Conservation (phyloP, 2,888 invertebrate species). For the Drosophila austrosaltans region DNA sequence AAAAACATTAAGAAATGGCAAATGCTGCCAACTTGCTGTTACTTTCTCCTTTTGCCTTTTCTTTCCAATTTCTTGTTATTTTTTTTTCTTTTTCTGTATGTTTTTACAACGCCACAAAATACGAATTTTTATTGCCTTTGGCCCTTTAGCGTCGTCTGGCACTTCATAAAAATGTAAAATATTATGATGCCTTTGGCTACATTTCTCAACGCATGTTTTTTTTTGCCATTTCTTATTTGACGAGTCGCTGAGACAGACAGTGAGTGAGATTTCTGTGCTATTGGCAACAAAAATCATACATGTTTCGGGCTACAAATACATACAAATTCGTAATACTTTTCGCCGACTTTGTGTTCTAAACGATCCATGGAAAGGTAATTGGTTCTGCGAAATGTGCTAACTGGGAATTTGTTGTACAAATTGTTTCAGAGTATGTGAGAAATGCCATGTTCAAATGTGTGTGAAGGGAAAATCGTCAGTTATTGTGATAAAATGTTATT, state of each 20-base stretch:
- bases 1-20: slow-evolving; percentile 55
- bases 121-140: slow-evolving; percentile 72
- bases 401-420: slow-evolving; percentile 10
- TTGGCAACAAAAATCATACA: slow-evolving; percentile 15
- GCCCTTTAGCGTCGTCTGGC: slow-evolving; percentile 60
- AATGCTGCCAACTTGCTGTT: slow-evolving; percentile 45
- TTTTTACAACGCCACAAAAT: slow-evolving; percentile 73
- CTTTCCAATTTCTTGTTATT: slow-evolving; percentile 17
- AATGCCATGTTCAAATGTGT: slow-evolving; percentile 9
- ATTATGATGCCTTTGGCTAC: slow-evolving; percentile 73
- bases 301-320: not conserved
- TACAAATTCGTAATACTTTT: slow-evolving; percentile 24
- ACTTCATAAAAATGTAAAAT: slow-evolving; percentile 79
- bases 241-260: not conserved
- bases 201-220: slow-evolving; percentile 26
- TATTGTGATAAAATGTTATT: slow-evolving; percentile 15
- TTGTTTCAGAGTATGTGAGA: slow-evolving; percentile 4
- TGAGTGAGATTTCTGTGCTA: slow-evolving; percentile 9
- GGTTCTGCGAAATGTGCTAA: slow-evolving; percentile 30
- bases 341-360: slow-evolving; percentile 40
- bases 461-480: not conserved
- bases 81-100: slow-evolving; percentile 9
- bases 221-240: not conserved
- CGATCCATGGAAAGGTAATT: slow-evolving; percentile 46
- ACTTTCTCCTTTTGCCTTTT: slow-evolving; percentile 24